Evolutionary conservation across 1,140 invertebrate genomes (phyloP).

Genomic region (Ctenoplectra terminalis): DNA sequence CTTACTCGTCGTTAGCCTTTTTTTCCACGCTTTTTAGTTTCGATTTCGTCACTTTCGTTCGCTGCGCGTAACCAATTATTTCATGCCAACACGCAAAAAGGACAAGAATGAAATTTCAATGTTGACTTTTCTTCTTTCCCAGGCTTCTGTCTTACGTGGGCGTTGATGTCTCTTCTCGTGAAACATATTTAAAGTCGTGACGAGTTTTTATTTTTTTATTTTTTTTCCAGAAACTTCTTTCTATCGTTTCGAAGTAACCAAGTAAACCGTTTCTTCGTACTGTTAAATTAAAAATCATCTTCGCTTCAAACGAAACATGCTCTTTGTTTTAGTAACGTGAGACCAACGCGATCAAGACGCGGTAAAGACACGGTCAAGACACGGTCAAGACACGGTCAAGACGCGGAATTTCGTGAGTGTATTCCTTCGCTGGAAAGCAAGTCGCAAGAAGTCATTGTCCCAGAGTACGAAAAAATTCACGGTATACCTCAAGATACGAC

Average conservation of each 20-base stretch:
- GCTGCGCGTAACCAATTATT: background rate
- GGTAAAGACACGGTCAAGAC: too few species aligned
- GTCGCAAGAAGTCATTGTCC: background rate
- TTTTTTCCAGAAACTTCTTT: background rate
- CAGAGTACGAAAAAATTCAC: constrained; percentile 39
- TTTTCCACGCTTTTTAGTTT: background rate
- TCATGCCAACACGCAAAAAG: background rate
- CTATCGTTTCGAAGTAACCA: background rate
- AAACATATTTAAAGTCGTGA: too few species aligned
- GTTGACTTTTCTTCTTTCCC: background rate
- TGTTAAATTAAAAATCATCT: too few species aligned
- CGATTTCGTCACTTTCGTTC: background rate
- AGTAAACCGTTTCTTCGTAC: too few species aligned
- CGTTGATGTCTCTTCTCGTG: constrained; percentile 36
- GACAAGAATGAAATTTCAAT: background rate
- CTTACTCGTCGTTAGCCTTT: too few species aligned
- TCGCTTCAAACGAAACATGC: too few species aligned
- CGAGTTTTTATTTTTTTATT: too few species aligned
- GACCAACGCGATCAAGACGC: too few species aligned
- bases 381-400: too few species aligned
- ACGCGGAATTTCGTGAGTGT: background rate
- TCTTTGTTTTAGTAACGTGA: too few species aligned
- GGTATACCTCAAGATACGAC: constrained; percentile 59
- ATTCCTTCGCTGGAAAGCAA: background rate
- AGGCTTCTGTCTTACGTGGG: background rate